These are phyloP conservation scores for Teinopalpus imperialis DNA, from an alignment of 2,888 invertebrate genomes.

Conservation along the genomic window DNA sequence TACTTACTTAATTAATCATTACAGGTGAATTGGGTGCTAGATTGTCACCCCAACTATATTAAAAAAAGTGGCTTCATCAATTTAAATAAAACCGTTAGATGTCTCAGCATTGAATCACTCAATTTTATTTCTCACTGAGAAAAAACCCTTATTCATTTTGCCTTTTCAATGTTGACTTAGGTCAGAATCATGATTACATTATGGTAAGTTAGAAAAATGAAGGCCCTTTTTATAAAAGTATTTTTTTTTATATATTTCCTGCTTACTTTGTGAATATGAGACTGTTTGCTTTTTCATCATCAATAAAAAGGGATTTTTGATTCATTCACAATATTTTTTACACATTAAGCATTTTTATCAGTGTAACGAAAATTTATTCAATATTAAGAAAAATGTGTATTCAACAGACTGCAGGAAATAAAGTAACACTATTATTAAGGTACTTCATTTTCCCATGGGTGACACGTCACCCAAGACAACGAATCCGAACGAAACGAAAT, in stretches of 20 bases:
- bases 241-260: constrained; percentile 9
- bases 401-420: too few species aligned
- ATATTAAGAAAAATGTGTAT: too few species aligned
- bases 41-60: too few species aligned
- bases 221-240: constrained; percentile 3
- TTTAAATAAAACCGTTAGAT: neutral
- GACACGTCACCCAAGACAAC: too few species aligned
- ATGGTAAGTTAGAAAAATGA: constrained; percentile 22
- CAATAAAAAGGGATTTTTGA: constrained; percentile 3
- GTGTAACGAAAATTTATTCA: too few species aligned
- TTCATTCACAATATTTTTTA: neutral
- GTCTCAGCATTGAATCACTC: constrained; percentile 4
- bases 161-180: constrained; percentile 19
- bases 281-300: constrained; percentile 6
- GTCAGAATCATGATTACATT: constrained; percentile 17
- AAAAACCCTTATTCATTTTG: constrained; percentile 11
- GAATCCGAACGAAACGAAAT: too few species aligned
- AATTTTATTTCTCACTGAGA: constrained; percentile 10
- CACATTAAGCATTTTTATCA: neutral
- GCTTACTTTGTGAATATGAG: constrained; percentile 19
- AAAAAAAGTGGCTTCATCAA: too few species aligned
- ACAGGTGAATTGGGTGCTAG: too few species aligned
- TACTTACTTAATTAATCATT: too few species aligned
- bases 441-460: too few species aligned
- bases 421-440: too few species aligned